Evolutionary conservation across 1,140 invertebrate genomes (phyloP).

Genomic region (Listronotus oregonensis): DNA sequence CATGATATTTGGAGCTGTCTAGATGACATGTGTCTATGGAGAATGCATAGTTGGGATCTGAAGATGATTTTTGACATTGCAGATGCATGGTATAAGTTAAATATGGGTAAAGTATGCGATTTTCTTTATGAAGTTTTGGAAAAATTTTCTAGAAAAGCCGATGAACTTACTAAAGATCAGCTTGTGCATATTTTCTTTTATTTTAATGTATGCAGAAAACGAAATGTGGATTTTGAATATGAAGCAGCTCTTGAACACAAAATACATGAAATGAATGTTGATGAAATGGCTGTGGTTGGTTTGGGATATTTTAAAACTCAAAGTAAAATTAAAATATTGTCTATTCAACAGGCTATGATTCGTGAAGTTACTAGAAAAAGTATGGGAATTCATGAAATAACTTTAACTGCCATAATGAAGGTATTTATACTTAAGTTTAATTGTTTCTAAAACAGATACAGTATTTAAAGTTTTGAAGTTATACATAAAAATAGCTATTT

Average conservation of each 20-base stretch:
- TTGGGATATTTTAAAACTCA: constrained; percentile 68
- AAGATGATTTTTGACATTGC: constrained; percentile 57
- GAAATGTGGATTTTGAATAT: constrained; percentile 60
- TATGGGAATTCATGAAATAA: constrained; percentile 58
- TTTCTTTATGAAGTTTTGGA: constrained; percentile 58
- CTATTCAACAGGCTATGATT: constrained; percentile 57
- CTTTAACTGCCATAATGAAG: constrained; percentile 62
- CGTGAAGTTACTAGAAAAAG: constrained; percentile 51
- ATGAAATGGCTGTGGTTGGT: constrained; percentile 63
- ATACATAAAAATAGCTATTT: too few species aligned
- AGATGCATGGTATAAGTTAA: constrained; percentile 60
- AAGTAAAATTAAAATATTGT: constrained; percentile 57
- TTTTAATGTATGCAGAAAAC: constrained; percentile 57
- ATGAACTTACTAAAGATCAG: constrained; percentile 58
- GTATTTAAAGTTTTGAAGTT: too few species aligned
- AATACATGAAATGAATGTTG: constrained; percentile 57
- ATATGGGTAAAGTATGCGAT: constrained; percentile 51
- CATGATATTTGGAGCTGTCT: constrained; percentile 62
- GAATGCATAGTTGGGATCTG: constrained; percentile 53
- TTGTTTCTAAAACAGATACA: not conserved
- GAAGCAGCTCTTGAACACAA: constrained; percentile 58
- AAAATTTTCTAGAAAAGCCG: constrained; percentile 56
- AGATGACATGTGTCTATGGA: constrained; percentile 59
- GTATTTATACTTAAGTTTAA: too few species aligned
- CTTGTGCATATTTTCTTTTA: constrained; percentile 63